Conservation (phyloP, 2,113 vertebrate species). For the Oceanodroma tethys region DNA sequence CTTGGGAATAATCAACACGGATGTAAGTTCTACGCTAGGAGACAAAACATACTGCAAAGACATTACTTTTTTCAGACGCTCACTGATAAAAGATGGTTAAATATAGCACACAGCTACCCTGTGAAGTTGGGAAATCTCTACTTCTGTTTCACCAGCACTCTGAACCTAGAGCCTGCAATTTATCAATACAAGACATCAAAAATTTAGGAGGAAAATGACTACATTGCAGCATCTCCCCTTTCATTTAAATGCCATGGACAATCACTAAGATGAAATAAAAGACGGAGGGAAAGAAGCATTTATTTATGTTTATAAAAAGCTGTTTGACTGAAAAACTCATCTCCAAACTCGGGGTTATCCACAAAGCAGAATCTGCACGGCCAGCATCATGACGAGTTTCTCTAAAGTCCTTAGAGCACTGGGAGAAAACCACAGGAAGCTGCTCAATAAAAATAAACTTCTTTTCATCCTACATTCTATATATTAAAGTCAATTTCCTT, state of each 20-base stretch:
- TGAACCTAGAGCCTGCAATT: not conserved
- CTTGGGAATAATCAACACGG: not conserved
- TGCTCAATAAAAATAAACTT: not conserved
- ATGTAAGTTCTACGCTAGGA: fast-evolving
- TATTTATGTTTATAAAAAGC: not conserved
- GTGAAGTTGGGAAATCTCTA: not conserved
- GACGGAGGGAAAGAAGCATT: not conserved
- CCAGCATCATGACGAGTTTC: not conserved
- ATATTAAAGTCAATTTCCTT: not conserved
- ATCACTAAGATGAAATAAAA: not conserved
- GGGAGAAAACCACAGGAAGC: not conserved
- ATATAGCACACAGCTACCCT: not conserved
- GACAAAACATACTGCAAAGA: not conserved
- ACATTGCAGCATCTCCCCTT: not conserved
- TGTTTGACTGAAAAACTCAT: not conserved
- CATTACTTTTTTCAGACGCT: not conserved
- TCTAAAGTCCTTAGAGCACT: not conserved
- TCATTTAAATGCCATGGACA: fast-evolving
- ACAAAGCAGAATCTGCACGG: not conserved
- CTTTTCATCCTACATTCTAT: not conserved
- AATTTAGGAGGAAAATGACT: not conserved
- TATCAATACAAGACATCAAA: not conserved
- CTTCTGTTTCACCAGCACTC: not conserved
- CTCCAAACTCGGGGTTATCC: not conserved
- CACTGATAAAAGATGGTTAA: not conserved